These are phyloP conservation scores for Apoderus coryli DNA, from an alignment of 2,888 invertebrate genomes.

Conservation along the genomic window DNA sequence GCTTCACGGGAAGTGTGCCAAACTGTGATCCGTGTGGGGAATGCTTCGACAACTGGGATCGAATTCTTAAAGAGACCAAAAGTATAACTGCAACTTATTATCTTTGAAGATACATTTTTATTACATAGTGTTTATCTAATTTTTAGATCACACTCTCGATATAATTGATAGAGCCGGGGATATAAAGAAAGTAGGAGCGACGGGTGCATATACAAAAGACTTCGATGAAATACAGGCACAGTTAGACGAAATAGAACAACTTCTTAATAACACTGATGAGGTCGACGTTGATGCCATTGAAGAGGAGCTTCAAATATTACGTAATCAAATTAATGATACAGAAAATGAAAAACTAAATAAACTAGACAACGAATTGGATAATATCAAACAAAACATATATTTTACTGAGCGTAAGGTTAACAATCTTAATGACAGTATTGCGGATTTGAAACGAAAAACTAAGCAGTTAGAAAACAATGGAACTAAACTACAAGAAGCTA, in stretches of 20 bases:
- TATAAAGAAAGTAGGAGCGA: slow-evolving; percentile 90
- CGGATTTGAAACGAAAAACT: slow-evolving; percentile 52
- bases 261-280: slow-evolving; percentile 70
- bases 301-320: slow-evolving; percentile 41
- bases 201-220: slow-evolving; percentile 90
- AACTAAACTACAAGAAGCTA: slow-evolving; percentile 62
- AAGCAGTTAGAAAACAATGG: slow-evolving; percentile 73
- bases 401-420: slow-evolving; percentile 56
- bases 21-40: slow-evolving; percentile 92
- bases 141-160: slow-evolving; percentile 53
- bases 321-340: slow-evolving; percentile 41
- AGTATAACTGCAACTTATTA: no score
- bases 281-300: slow-evolving; percentile 53
- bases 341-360: slow-evolving; percentile 45
- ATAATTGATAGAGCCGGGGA: slow-evolving; percentile 79
- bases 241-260: slow-evolving; percentile 60
- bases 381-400: slow-evolving; percentile 58
- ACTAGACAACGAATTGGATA: slow-evolving; percentile 47
- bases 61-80: slow-evolving; percentile 58
- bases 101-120: no score
- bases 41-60: slow-evolving; percentile 98
- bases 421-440: slow-evolving; percentile 47
- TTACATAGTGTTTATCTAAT: no score
- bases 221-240: slow-evolving; percentile 85
- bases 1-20: slow-evolving; percentile 83